phyloP scores from a whole-genome alignment of 1,140 invertebrate species.

The Sitobion miscanthi region DNA sequence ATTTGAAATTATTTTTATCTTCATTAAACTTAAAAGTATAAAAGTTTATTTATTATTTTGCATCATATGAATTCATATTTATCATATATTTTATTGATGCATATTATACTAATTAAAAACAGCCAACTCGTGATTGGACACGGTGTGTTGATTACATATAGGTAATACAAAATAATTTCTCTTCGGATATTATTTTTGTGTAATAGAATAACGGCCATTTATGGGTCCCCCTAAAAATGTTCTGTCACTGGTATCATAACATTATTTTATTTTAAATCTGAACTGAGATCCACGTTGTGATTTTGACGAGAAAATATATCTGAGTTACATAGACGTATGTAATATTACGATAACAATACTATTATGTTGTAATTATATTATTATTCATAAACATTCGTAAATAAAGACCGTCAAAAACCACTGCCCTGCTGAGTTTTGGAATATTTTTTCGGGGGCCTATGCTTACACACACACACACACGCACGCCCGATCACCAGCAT shows the following conservation, averaged over 20 bases:
- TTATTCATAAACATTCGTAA: neutral
- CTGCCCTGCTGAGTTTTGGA: neutral
- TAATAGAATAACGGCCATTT: neutral
- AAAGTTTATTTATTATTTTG: no score
- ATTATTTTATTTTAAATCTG: no score
- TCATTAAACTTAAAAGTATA: no score
- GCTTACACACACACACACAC: no score
- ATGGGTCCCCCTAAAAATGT: no score
- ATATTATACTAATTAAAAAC: neutral
- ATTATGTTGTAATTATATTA: neutral
- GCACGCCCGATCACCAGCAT: constrained; percentile 19
- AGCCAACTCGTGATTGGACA: neutral
- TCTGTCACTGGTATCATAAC: no score
- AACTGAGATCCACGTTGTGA: neutral
- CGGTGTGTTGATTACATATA: neutral
- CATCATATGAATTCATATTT: no score
- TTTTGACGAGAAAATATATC: neutral
- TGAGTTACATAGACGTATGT: neutral
- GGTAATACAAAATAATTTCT: neutral
- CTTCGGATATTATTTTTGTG: neutral
- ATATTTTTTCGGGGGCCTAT: neutral
- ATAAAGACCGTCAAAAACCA: neutral
- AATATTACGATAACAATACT: neutral
- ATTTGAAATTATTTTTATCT: neutral
- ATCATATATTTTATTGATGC: neutral